Base-by-base conservation (phyloP, 2,888 invertebrate species). In the Campoletis raptor region DNA sequence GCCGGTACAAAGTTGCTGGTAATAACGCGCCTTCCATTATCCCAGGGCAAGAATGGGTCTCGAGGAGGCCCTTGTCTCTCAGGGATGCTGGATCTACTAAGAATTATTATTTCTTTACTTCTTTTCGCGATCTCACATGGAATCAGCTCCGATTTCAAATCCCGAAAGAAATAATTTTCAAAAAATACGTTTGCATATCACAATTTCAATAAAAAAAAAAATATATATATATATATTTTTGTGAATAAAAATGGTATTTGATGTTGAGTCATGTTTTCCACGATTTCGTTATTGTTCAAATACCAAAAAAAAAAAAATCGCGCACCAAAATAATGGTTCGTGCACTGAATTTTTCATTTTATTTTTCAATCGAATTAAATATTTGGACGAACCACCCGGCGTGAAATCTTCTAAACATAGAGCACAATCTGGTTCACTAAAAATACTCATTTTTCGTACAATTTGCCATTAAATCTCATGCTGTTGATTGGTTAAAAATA, bases 1-100 rank as follows among this genome's bases (percentile, higher is more conserved):
- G 54, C 57, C 52, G 61, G 85, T 81, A 85, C 85, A 82, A 85
- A 81, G 73, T 85, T 81, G 54, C 57, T 52, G 61, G 85, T 81
- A 85, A 81, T 81, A 85, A 81, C 73, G 64, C 64, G 78, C 48
- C 57, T 64, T 37, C 48, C 73, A 79, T 85, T 78, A 85, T 85
- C 69, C 67, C 57, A 36, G 48, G 74, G 40, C 54, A 57, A 40
- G 57, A 54, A 57, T 57, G 61, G 61, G 30, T 36, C 15, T n/a
- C 2, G n/a, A 54, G 69, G 80, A 72, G 42, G 73, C 73, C 36
- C 73, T 54, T 61, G 30, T 57, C 42, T 74, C 74, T 42, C 74
- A 24, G 6, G 57, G 40, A 54, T 52, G 12, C 30, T 37, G 18
- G 10, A 21, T 54, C n/a, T 42, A 30, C 15, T 30, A 30, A 48